Evolutionary conservation across 1,140 invertebrate genomes (phyloP).

Genomic region (Aphaenogaster rudis): DNA sequence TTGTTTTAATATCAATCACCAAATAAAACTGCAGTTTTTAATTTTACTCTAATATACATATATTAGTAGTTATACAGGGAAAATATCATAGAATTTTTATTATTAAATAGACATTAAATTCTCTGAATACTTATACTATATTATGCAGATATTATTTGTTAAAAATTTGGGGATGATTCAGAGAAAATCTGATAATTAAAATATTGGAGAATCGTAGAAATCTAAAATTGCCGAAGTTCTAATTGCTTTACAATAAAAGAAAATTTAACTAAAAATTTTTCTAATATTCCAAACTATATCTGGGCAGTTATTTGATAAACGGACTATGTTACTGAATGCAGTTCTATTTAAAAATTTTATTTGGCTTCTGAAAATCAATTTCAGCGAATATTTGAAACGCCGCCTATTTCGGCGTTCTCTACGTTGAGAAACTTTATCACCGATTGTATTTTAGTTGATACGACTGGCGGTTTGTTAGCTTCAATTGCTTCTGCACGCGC

Average conservation of each 20-base stretch:
- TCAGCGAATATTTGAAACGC: slow-evolving; percentile 24
- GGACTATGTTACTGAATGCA: neutral
- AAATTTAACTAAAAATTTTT: neutral
- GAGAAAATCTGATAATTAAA: neutral
- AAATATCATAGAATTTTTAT: neutral
- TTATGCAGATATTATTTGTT: neutral
- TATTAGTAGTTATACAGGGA: neutral
- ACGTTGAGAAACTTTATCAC: slow-evolving; percentile 53
- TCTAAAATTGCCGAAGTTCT: neutral
- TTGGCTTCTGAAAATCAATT: slow-evolving; percentile 48
- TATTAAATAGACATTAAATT: neutral
- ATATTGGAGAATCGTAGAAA: neutral
- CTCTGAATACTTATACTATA: neutral
- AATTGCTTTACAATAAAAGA: neutral
- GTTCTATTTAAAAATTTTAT: slow-evolving; percentile 50
- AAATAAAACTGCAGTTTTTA: neutral
- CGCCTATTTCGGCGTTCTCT: slow-evolving; percentile 2
- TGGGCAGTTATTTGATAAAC: slow-evolving; percentile 29
- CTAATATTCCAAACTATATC: slow-evolving; percentile 7
- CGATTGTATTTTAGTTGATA: slow-evolving; percentile 43
- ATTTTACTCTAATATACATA: neutral
- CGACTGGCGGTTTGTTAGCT: neutral
- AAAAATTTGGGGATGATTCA: neutral
- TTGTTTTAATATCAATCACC: neutral
- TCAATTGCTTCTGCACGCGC: neutral